Evolutionary conservation across 2,797 vertebrate species (phyloP), one percentile per base, ranked within the genome.

Genomic region (Sebastes matsubarae): DNA sequence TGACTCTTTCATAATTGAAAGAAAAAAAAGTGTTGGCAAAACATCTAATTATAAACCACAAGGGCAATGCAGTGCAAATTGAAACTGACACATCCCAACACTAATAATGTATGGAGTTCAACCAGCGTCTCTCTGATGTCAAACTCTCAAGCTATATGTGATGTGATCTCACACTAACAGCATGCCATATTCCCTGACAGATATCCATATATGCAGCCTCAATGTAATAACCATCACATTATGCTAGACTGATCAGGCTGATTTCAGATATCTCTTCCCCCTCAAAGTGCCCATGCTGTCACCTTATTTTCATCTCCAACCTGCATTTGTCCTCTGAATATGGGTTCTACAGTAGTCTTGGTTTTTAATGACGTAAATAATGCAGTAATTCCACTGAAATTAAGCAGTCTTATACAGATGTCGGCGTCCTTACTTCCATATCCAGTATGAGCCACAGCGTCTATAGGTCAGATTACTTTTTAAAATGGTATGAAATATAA

Each of bases 381-480:
- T 91, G 84, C 73, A 92, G 80, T 30, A 29, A 83, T 85, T 80
- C 86, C 73, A 85, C 78, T 90, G 81, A 89, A 92, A 90, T 86
- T 80, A 90, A 83, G 72, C 78, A 81, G 72, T 61, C 72, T 76
- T 36, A 76, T 63, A 82, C 71, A 72, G 68, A 90, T 67, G 80
- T 70, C 65, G 24, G 70, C 63, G 55, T 70, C 66, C 69, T 76
- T 73, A 38, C 70, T 81, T 79, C 70, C 86, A 81, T 71, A 86
- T 82, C 84, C 68, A 80, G 57, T 32, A 55, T 71, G 79, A 92
- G 72, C 75, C 81, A 22, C 63, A 22, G 86, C 87, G 84, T 92
- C 90, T 88, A 90, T 93, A 94, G 88, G 94, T 95, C 94, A 92
- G 91, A 94, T 93, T 90, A 90, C 88, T 93, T 93, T 95, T 93